Evolutionary conservation across 2,797 vertebrate genomes (phyloP), one percentile per base, ranked within the genome.

Genomic region (Chelon auratus): DNA sequence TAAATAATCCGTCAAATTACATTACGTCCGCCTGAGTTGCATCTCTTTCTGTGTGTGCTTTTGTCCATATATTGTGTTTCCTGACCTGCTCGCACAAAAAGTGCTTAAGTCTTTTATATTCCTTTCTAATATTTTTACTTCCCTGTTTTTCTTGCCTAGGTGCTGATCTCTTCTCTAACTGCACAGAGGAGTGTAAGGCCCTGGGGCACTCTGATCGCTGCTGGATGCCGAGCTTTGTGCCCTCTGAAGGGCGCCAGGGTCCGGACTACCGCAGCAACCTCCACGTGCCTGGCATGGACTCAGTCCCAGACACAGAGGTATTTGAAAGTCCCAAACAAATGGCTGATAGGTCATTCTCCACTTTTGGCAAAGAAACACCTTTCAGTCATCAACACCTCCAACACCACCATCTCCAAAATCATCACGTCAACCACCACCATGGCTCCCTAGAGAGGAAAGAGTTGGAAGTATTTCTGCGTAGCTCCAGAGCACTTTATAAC

Each of bases 231-330:
- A 96, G 96, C 77, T 99, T 99, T 75, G 95, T 98, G 85, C 94
- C 97, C 37, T 93, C 96, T 0, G 97, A 99, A 62, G 95, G 96
- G 90, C 96, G 96, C 80, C 97, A 98, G 89, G 97, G 95, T 74
- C 96, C 96, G 0, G 97, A 99, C 94, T 99, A 99, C 81, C 97
- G 97, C 93, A 99, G 97, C 95, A 99, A 99, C 89, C 97, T 99
- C 80, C 97, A 99, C 15, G 97, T 99, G 67, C 97, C 97, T 2
- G 97, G 97, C 89, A 99, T 99, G 97, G 97, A 99, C 93, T 97
- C 97, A 76, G 96, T 98, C 92, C 96, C 97, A 72, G 97, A 98
- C 95, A 96, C 96, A 84, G 97, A 99, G 91, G 98, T 98, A 95
- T 80, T 88, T 86, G 62, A 84, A 84, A 77, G 67, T 94, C 95